Evolutionary conservation across 2,888 invertebrate species (phyloP).

Genomic region (Ctenicera cuprea): DNA sequence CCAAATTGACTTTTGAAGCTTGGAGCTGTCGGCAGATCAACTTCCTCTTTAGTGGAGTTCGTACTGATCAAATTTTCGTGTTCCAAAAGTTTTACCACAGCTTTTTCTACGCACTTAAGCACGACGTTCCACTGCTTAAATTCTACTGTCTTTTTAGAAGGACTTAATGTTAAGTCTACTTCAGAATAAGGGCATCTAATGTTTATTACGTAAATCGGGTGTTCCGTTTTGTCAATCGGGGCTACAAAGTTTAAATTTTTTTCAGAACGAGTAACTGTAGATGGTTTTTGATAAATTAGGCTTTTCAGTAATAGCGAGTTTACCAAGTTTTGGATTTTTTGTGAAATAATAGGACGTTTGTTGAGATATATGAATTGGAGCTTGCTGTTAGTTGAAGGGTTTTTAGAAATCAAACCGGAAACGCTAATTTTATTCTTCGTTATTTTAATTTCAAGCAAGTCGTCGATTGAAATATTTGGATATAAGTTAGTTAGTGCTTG

Average conservation of each 20-base stretch:
- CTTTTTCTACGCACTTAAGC: constrained; percentile 69
- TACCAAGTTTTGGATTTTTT: constrained; percentile 73
- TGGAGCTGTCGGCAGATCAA: neutral
- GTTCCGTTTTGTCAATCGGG: constrained; percentile 53
- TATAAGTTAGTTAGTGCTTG: constrained; percentile 74
- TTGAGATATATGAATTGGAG: constrained; percentile 82
- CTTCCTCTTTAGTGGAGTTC: constrained; percentile 19
- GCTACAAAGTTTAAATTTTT: neutral
- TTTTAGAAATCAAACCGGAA: constrained; percentile 76
- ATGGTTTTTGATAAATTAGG: constrained; percentile 38
- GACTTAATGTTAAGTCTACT: constrained; percentile 74
- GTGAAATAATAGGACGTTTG: constrained; percentile 75
- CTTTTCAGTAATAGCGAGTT: constrained; percentile 67
- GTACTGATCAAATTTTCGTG: constrained; percentile 46
- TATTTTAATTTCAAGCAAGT: constrained; percentile 69
- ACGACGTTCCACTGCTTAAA: constrained; percentile 75
- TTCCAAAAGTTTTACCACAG: constrained; percentile 62
- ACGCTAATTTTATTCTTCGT: constrained; percentile 73
- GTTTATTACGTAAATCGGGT: constrained; percentile 75
- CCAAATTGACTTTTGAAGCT: constrained; percentile 63
- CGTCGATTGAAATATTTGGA: constrained; percentile 69
- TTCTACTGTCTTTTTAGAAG: constrained; percentile 74
- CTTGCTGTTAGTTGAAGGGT: constrained; percentile 70
- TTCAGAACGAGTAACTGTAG: too few relatives aligned
- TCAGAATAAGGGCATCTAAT: constrained; percentile 74